Percentiles rank a stretch among this genome's conserved stretches.
Evolutionary conservation across 2,113 vertebrate genomes (phyloP).

Genomic region (Microtus richardsoni): DNA sequence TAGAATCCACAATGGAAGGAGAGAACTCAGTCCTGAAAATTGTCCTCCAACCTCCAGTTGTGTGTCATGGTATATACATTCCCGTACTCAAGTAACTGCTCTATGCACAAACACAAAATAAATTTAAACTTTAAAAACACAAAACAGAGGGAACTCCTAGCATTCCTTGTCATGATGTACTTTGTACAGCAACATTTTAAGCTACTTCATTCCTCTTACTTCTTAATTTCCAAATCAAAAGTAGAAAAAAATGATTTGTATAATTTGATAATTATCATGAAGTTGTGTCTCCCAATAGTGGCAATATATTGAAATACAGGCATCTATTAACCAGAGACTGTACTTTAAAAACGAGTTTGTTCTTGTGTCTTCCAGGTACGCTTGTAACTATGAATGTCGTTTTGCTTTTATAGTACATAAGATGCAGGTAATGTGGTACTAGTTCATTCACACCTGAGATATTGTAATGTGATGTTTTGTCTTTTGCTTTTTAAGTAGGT

Average conservation of each 20-base stretch:
- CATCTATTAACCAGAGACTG: conserved; percentile 67
- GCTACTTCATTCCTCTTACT: conserved; percentile 56
- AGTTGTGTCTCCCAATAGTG: conserved; percentile 39
- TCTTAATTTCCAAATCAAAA: conserved; percentile 62
- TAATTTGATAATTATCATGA: conserved; percentile 54
- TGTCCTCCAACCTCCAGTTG: not conserved
- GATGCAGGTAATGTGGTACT: conserved; percentile 74
- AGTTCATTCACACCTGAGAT: conserved; percentile 76
- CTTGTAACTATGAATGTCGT: conserved; percentile 76
- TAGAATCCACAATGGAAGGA: not conserved
- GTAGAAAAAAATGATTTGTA: conserved; percentile 45
- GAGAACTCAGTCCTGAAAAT: not conserved
- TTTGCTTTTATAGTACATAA: conserved; percentile 63
- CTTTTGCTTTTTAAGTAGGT: conserved; percentile 74
- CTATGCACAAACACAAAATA: not conserved
- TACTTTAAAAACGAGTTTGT: conserved; percentile 73
- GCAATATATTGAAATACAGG: conserved; percentile 61
- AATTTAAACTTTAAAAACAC: not conserved
- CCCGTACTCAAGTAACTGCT: too few species aligned
- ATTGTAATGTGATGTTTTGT: conserved; percentile 71
- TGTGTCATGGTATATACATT: too few species aligned
- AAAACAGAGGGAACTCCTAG: not conserved
- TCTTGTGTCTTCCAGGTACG: conserved; percentile 59
- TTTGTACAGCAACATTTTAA: conserved; percentile 52
- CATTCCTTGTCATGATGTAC: conserved; percentile 26